Percentiles rank a stretch among this genome's conserved stretches.
Conservation (phyloP, 2,113 vertebrate species). For the Sylvietta virens region DNA sequence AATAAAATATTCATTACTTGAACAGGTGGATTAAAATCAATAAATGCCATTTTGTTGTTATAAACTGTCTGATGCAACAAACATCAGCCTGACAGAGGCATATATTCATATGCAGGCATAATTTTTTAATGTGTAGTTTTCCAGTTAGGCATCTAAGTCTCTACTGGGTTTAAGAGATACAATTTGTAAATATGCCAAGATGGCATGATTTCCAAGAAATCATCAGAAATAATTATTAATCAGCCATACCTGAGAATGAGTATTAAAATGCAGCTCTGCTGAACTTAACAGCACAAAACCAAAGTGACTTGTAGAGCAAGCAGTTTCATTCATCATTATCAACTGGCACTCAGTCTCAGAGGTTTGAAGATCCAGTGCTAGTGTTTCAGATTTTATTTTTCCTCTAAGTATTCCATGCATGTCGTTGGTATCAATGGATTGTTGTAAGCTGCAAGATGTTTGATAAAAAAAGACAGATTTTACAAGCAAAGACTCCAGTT, state of each 20-base stretch:
- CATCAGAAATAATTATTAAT: not conserved
- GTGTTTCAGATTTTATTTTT: not conserved
- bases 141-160: not conserved
- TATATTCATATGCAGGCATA: not conserved
- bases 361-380: not conserved
- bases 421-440: not conserved
- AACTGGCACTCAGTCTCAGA: not conserved
- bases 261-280: not conserved
- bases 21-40: conserved; percentile 55
- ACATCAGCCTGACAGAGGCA: not conserved
- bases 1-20: conserved; percentile 47
- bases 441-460: not conserved
- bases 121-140: not conserved
- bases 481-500: not conserved
- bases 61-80: conserved; percentile 22
- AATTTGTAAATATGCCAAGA: not conserved
- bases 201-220: not conserved
- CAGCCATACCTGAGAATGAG: not conserved
- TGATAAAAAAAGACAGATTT: conserved; percentile 3
- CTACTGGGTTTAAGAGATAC: not conserved
- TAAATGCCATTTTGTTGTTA: conserved; percentile 39
- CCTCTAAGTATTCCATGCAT: not conserved
- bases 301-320: not conserved
- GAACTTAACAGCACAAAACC: not conserved
- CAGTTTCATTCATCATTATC: not conserved